Percentiles rank a stretch among this genome's conserved stretches.
Evolutionary conservation across 2,888 invertebrate genomes (phyloP).

Genomic region (Crepidodera aurea): DNA sequence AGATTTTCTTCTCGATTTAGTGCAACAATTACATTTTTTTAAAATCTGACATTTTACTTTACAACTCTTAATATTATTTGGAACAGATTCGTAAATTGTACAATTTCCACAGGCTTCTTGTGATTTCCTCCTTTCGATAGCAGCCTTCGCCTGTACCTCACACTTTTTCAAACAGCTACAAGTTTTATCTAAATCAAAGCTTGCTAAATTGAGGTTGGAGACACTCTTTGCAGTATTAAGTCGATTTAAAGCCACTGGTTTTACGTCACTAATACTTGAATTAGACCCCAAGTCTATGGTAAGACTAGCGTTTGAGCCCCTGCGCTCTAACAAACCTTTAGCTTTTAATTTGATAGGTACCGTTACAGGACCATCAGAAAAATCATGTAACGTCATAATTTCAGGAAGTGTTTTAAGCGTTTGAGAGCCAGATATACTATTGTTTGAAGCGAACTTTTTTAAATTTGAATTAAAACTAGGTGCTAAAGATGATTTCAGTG

Average conservation of each 20-base stretch:
- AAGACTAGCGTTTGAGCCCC: slow-evolving; percentile 90
- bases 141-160: slow-evolving; percentile 39
- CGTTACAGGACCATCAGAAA: slow-evolving; percentile 52
- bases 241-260: slow-evolving; percentile 58
- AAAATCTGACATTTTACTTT: slow-evolving; percentile 35
- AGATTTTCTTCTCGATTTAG: slow-evolving; percentile 63
- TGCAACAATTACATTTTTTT: slow-evolving; percentile 51
- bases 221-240: slow-evolving; percentile 65
- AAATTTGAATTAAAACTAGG: slow-evolving; percentile 65
- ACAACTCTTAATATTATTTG: slow-evolving; percentile 50
- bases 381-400: slow-evolving; percentile 73
- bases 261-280: slow-evolving; percentile 58
- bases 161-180: slow-evolving; percentile 51
- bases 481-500: slow-evolving; percentile 48
- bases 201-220: slow-evolving; percentile 60
- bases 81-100: slow-evolving; percentile 57
- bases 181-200: slow-evolving; percentile 50
- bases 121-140: slow-evolving; percentile 49
- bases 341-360: slow-evolving; percentile 65
- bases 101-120: slow-evolving; percentile 58
- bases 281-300: slow-evolving; percentile 78
- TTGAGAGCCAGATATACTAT: slow-evolving; percentile 69
- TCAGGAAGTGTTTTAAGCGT: slow-evolving; percentile 77
- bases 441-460: slow-evolving; percentile 69
- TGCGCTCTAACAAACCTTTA: slow-evolving; percentile 80